These are phyloP conservation scores for Sardina pilchardus DNA, from an alignment of 2,113 vertebrate species.

Conservation along the genomic window DNA sequence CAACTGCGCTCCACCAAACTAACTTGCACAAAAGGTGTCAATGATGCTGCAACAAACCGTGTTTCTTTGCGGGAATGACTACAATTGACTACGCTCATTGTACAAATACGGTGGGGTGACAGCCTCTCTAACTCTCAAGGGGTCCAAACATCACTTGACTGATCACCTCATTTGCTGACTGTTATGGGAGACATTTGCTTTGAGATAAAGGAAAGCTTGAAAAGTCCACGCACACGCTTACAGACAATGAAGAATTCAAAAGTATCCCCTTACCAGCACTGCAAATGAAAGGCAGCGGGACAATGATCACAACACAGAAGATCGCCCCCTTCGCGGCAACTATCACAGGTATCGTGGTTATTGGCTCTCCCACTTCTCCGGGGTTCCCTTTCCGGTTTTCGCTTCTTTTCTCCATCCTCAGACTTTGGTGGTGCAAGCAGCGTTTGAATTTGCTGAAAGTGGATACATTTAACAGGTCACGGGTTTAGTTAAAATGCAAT, in stretches of 20 bases:
- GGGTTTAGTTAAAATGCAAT: background rate
- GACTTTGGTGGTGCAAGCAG: constrained; percentile 85
- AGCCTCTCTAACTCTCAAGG: no score
- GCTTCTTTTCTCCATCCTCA: constrained; percentile 80
- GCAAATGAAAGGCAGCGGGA: constrained; percentile 87
- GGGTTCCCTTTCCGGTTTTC: constrained; percentile 80
- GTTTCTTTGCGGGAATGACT: background rate
- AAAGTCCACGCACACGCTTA: background rate
- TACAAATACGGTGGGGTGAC: no score
- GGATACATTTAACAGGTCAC: background rate
- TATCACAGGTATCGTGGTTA: constrained; percentile 89
- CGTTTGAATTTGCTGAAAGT: constrained; percentile 82
- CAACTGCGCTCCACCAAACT: no score
- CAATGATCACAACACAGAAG: constrained; percentile 88
- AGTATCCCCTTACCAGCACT: constrained; percentile 77
- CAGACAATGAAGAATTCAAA: background rate
- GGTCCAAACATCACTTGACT: no score
- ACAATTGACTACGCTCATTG: no score
- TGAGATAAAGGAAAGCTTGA: background rate
- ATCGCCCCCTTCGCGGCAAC: constrained; percentile 88
- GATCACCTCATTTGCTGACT: background rate
- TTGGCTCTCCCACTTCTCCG: constrained; percentile 82
- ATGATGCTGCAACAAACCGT: background rate
- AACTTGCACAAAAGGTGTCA: background rate
- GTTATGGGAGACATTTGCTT: background rate